Evolutionary conservation across 2,888 invertebrate species (phyloP).

Genomic region (Trichopoda pennipes): DNA sequence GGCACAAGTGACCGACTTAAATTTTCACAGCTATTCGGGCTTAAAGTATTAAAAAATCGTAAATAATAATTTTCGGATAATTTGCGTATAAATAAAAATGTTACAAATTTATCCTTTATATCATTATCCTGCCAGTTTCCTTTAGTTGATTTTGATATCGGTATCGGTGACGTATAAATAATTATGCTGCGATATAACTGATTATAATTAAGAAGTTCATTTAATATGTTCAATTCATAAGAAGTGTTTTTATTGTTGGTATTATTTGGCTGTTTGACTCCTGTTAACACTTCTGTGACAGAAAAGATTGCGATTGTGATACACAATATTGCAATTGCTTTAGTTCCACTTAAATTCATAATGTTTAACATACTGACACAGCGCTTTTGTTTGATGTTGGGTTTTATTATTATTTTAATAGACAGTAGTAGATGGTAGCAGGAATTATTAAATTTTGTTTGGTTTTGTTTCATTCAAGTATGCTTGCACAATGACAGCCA

Average conservation of each 20-base stretch:
- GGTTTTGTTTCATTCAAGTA: slow-evolving; percentile 10
- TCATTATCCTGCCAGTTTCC: slow-evolving; percentile 15
- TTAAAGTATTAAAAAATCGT: slow-evolving; percentile 71
- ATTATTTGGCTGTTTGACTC: slow-evolving; percentile 17
- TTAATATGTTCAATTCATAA: slow-evolving; percentile 72
- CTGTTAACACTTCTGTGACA: slow-evolving; percentile 37
- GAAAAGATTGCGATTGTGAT: slow-evolving; percentile 41
- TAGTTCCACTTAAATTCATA: slow-evolving; percentile 52
- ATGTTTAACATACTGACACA: slow-evolving; percentile 39
- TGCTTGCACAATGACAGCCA: slow-evolving; percentile 3
- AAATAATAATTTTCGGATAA: slow-evolving; percentile 72
- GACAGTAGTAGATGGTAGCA: neutral
- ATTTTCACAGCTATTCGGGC: neutral
- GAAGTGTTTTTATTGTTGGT: slow-evolving; percentile 18
- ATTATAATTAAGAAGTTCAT: slow-evolving; percentile 74
- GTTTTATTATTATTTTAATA: slow-evolving; percentile 48
- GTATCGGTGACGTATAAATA: slow-evolving; percentile 59
- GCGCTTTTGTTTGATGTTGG: slow-evolving; percentile 45
- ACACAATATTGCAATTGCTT: slow-evolving; percentile 56
- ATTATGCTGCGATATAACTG: slow-evolving; percentile 75
- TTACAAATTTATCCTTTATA: slow-evolving; percentile 32
- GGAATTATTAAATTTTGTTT: neutral
- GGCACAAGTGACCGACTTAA: slow-evolving; percentile 60
- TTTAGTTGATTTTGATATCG: neutral
- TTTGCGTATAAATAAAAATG: slow-evolving; percentile 25